Base-by-base conservation (phyloP, 2,797 vertebrate species). In the Neosalanx taihuensis region DNA sequence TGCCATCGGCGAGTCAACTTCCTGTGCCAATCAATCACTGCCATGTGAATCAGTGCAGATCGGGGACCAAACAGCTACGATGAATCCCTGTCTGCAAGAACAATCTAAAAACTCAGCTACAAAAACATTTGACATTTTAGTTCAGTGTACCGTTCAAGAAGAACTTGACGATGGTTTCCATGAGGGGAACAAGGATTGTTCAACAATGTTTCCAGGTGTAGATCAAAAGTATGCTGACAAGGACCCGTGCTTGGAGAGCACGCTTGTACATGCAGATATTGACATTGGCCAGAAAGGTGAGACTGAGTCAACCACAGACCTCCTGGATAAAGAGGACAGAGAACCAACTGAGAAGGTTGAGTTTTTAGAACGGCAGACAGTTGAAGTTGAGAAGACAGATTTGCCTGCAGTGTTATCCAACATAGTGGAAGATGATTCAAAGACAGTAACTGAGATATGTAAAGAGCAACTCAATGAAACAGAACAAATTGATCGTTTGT, bases 131-230 rank as follows among this genome's bases (percentile, higher is more conserved):
- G 12, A 23, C n/a, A 31, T 57, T 63, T 31, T 53, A 23, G 1
- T 56, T 60, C 30, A 20, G 1, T 0, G 62, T 70, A 4, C 41
- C 3, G n/a, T 41, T 59, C n/a, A 64, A 63, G 65, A 12, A 35
- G 41, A 59, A 20, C 0, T 12, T 31, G 71, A 83, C 7, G 75
- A 79, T 6, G 71, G 72, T 30, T 46, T 31, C 12, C 26, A 10
- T 41, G 7, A n/a, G 62, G 62, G 76, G 4, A 17, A 20, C 35
- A 58, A 64, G 5, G 6, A 33, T 30, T 23, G 31, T 59, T 63
- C 30, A 18, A 41, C 58, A 46, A 29, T 53, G 31, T 29, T 51
- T 74, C 41, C 51, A 56, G 57, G 57, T 37, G 23, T 10, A 30
- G 15, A 1, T 67, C n/a, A 37, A 7, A 60, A 35, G 49, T 33